Conservation (phyloP, 1,140 invertebrate species). For the Pygmarrhopalites habei region DNA sequence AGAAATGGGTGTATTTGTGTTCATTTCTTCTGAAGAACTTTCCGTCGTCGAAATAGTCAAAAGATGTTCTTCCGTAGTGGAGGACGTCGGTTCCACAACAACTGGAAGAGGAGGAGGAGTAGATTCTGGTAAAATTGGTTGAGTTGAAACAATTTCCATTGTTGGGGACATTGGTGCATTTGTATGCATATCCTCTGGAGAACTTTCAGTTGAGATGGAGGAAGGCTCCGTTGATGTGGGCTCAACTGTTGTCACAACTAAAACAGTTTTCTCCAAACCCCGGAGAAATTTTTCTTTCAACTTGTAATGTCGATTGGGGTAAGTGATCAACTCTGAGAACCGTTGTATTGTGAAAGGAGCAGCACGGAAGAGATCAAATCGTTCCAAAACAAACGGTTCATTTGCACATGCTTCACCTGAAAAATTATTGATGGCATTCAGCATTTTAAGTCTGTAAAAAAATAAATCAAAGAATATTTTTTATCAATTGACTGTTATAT, state of each 20-base stretch:
- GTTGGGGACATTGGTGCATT: no score
- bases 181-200: neutral
- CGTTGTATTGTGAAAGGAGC: slow-evolving; percentile 95
- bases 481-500: neutral
- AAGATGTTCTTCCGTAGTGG: no score
- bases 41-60: no score
- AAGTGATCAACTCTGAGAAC: slow-evolving; percentile 83
- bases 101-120: no score
- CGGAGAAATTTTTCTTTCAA: slow-evolving; percentile 93
- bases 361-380: slow-evolving; percentile 48
- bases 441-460: slow-evolving; percentile 28
- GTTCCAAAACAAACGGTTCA: slow-evolving; percentile 31
- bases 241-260: slow-evolving; percentile 91
- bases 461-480: neutral
- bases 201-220: neutral
- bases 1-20: no score
- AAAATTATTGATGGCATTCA: slow-evolving; percentile 29
- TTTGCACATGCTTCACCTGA: slow-evolving; percentile 22
- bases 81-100: no score
- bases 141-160: no score
- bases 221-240: slow-evolving; percentile 47
- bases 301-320: slow-evolving; percentile 88
- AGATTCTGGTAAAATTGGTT: no score
- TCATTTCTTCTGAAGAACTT: no score
- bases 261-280: slow-evolving; percentile 86